Conservation (phyloP, 2,888 invertebrate genomes). For the Microctonus brassicae region DNA sequence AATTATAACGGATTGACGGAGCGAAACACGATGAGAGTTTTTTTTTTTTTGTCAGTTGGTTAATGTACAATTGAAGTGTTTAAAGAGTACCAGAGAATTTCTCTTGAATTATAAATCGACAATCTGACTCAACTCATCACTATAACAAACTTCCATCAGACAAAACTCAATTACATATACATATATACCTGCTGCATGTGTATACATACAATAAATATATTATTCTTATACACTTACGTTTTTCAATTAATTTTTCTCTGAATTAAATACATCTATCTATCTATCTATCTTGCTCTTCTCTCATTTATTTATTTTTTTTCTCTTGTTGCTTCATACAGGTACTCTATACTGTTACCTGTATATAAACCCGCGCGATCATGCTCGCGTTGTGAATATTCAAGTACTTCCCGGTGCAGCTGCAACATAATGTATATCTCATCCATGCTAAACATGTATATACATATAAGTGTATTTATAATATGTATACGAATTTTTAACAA, state of each 20-base stretch:
- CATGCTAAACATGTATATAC: not conserved
- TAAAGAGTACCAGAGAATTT: slow-evolving; percentile 55
- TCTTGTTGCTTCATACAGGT: slow-evolving; percentile 3
- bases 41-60: slow-evolving; percentile 42
- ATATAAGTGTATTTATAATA: no score
- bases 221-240: slow-evolving; percentile 15
- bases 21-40: slow-evolving; percentile 48
- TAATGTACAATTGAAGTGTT: slow-evolving; percentile 31
- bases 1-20: slow-evolving; percentile 68
- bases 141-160: no score
- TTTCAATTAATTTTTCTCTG: slow-evolving; percentile 16
- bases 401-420: slow-evolving; percentile 60
- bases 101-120: slow-evolving; percentile 63
- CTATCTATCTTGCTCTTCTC: not conserved
- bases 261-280: not conserved
- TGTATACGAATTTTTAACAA: not conserved
- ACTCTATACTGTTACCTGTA: not conserved
- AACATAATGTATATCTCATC: slow-evolving; percentile 14
- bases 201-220: not conserved
- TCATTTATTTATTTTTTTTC: not conserved
- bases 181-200: not conserved
- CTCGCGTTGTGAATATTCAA: slow-evolving; percentile 57
- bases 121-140: slow-evolving; percentile 50
- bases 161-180: not conserved
- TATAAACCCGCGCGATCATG: slow-evolving; percentile 17